These are phyloP conservation scores for Rhinoderma darwinii DNA, from an alignment of 2,113 vertebrate species.

Conservation along the genomic window DNA sequence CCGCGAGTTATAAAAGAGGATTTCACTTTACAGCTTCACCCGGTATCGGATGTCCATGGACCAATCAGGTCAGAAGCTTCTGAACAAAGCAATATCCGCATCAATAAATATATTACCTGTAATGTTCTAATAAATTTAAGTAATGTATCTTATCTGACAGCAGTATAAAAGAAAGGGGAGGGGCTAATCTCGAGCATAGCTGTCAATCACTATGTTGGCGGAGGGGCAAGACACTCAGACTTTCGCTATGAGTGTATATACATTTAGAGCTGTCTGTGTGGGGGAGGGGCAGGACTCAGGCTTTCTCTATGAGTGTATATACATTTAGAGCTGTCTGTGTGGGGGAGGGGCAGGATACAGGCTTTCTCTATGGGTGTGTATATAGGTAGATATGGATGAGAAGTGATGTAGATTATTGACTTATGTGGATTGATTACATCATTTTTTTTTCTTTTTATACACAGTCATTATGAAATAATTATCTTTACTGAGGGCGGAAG, in stretches of 20 bases:
- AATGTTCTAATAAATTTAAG: background rate
- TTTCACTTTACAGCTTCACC: background rate
- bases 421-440: background rate
- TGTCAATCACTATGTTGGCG: background rate
- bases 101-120: background rate
- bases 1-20: background rate
- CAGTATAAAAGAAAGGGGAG: no score
- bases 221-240: no score
- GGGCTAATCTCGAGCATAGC: no score
- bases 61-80: background rate
- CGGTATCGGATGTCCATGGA: constrained; percentile 1
- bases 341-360: no score
- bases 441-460: background rate
- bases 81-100: background rate
- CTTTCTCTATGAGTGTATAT: no score
- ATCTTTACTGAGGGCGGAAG: background rate
- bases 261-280: no score
- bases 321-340: no score
- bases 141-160: background rate
- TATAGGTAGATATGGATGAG: no score
- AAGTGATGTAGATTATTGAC: background rate
- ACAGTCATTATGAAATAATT: constrained; percentile 51
- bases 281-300: no score
- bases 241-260: no score
- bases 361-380: no score